phyloP scores from a whole-genome alignment of 2,113 vertebrate species.

The Scomber japonicus region DNA sequence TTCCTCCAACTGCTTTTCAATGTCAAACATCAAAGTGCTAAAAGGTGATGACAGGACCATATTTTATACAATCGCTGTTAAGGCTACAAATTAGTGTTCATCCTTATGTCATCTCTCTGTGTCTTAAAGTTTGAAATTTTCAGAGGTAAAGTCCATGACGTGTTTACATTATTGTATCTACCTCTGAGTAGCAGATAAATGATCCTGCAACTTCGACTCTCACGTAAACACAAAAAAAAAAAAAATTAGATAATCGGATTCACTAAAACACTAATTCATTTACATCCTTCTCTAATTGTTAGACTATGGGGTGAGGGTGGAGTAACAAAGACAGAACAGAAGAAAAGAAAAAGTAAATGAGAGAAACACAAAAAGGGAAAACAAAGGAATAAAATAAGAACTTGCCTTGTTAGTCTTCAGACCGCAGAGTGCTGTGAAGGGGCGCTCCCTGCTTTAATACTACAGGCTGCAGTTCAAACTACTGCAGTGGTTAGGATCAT shows the following conservation, averaged over 20 bases:
- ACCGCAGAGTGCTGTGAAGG: slow-evolving; percentile 96
- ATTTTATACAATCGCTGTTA: too few species aligned
- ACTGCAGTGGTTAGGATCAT: slow-evolving; percentile 87
- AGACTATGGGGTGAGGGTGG: neutral
- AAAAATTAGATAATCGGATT: too few species aligned
- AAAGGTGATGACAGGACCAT: too few species aligned
- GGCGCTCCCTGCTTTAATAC: slow-evolving; percentile 92
- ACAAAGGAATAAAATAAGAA: slow-evolving; percentile 59
- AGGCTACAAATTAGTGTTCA: neutral
- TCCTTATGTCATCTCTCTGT: neutral
- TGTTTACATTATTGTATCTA: neutral
- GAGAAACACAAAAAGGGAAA: neutral
- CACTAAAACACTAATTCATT: neutral
- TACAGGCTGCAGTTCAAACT: slow-evolving; percentile 89
- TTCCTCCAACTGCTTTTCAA: too few species aligned
- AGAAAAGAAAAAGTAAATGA: neutral
- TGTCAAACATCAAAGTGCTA: too few species aligned
- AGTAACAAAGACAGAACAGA: neutral
- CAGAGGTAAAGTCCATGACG: neutral
- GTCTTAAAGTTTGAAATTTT: neutral
- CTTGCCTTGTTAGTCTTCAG: slow-evolving; percentile 95
- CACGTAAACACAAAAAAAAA: neutral
- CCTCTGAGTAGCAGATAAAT: neutral
- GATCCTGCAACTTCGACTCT: slow-evolving; percentile 7
- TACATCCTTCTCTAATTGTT: neutral